Evolutionary conservation across 2,888 invertebrate species (phyloP).

Genomic region (Hylaea fasciaria): DNA sequence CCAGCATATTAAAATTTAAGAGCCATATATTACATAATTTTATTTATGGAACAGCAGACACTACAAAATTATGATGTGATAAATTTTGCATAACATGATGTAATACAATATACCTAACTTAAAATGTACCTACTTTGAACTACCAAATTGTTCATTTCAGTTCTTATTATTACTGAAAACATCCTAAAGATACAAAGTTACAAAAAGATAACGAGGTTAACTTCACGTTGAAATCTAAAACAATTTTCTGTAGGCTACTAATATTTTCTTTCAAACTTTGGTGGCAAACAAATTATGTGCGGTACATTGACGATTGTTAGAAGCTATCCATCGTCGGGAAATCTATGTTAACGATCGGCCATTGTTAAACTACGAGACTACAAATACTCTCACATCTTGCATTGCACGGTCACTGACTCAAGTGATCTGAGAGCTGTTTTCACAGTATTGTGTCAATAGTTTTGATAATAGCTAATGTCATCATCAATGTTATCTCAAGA

Average conservation of each 20-base stretch:
- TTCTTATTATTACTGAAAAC: no score
- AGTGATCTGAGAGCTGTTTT: slow-evolving; percentile 14
- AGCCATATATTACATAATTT: not conserved
- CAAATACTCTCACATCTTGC: slow-evolving; percentile 36
- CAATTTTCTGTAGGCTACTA: no score
- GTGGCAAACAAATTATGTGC: not conserved
- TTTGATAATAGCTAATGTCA: slow-evolving; percentile 1
- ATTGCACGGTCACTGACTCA: slow-evolving; percentile 23
- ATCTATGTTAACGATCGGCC: slow-evolving; percentile 50
- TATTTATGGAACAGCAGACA: not conserved
- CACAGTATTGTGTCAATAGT: slow-evolving; percentile 9
- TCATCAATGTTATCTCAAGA: no score
- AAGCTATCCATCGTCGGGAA: slow-evolving; percentile 43
- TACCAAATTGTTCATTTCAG: no score
- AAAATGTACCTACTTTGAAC: no score
- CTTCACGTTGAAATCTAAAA: no score
- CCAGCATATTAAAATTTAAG: not conserved
- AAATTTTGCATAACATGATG: no score
- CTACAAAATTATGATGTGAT: not conserved
- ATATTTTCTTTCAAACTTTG: not conserved
- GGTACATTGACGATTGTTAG: slow-evolving; percentile 4
- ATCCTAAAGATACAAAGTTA: no score
- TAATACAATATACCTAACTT: no score
- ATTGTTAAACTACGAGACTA: slow-evolving; percentile 40
- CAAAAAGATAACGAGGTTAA: no score